Evolutionary conservation across 1,140 invertebrate species (phyloP), one percentile per base, ranked within the genome.

Genomic region (Cylas formicarius): DNA sequence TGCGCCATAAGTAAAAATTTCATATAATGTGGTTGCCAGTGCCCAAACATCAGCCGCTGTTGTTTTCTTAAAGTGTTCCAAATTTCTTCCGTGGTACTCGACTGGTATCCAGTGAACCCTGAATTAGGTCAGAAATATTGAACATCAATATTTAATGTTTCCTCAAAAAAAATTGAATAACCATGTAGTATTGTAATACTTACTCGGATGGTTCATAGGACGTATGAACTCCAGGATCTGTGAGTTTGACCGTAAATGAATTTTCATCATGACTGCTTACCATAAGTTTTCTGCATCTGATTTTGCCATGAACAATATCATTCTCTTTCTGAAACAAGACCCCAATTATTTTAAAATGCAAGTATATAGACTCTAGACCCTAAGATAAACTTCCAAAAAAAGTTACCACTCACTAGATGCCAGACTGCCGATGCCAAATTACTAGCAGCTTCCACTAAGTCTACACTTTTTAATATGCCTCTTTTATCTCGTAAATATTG

Each of bases 41-140:
- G 89, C 86, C 87, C 88, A 94, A 14, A 91, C 76, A 60, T 94
- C 89, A 18, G 83, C 81, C 17, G 75, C 69, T 0, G 73, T 68
- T 5, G 59, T 56, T 17, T 52, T 39, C 49, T 74, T 75, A 14
- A 81, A 82, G 29, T 71, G 67, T 52, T 78, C 73, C 52, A 80
- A 71, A 64, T 85, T 80, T n/a, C n/a, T n/a, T 0, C 67, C 57
- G 60, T 84, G 82, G 60, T 78, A 84, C 63, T 90, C 86, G 2
- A 80, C 75, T 1, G 89, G 86, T 53, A 91, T 77, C 88, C 88
- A 93, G 51, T 89, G 84, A 10, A 89, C 72, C 55, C 86, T 90
- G 55, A 44, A 69, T 60, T 40, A 38, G 34, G 29, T 41, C 23
- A 44, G n/a, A 9, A 22, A 18, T 10, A 37, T 31, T 24, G 23